Base-by-base conservation (phyloP, 2,797 vertebrate species). In the Intellagama lesueurii region DNA sequence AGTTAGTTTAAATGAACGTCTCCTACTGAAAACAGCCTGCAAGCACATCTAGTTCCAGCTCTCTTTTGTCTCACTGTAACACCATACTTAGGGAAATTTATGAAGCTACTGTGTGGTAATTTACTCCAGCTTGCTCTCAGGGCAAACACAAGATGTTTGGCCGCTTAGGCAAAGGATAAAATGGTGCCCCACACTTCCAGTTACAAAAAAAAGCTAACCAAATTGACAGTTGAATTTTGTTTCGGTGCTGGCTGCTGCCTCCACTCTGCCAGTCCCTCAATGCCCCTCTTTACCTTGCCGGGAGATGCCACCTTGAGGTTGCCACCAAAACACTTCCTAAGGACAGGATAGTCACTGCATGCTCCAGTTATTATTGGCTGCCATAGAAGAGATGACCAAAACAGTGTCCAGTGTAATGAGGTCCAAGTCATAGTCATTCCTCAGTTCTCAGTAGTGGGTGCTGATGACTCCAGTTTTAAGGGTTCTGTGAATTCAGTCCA, bases 31-130 rank as follows among this genome's bases (percentile, higher is more conserved):
- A 60, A 81, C 32, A 40, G 24, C 7, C 79, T 49, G 28, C 32
- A n/a, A 7, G 44, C 22, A 16, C 35, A 60, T 60, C 12, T 35
- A 72, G 35, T 64, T 70, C 30, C 26, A 80, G 30, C 64, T 70
- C 40, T 40, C n/a, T 4, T 26, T 80, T 66, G 66, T 56, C 73
- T 84, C 26, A 8, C 22, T 56, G 64, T 84, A 78, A 84, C 44
- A 40, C 70, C 66, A 3, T 89, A 84, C 28, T 70, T 79, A 89
- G 52, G 24, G 16, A 77, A 88, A 83, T 68, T 60, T 30, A 30
- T 78, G 81, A 28, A n/a, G 35, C 40, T 47, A 35, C 26, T 9
- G 9, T 69, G 44, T 70, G 69, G 16, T 22, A 9, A 30, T 69
- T 88, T 78, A 64, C 44, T 17, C 78, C 68, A 44, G 47, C 28